These are phyloP conservation scores for Linyphia triangularis DNA, from an alignment of 2,888 invertebrate genomes.

Conservation along the genomic window DNA sequence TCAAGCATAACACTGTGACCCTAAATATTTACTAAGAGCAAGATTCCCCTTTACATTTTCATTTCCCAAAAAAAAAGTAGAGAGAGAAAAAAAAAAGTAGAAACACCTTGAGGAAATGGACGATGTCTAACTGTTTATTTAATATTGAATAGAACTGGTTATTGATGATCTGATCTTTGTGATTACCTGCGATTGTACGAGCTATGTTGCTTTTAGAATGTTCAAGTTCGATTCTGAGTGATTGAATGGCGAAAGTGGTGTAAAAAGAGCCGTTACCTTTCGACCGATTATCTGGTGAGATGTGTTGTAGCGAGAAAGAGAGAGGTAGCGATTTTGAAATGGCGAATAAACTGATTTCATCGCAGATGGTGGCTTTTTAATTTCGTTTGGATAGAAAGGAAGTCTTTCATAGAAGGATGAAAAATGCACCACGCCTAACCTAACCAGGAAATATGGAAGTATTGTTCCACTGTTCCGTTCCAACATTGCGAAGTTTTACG, in stretches of 20 bases:
- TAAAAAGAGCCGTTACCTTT: slow-evolving; percentile 23
- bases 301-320: background rate
- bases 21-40: slow-evolving; percentile 60
- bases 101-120: background rate
- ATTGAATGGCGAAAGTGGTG: background rate
- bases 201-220: background rate
- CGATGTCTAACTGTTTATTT: background rate
- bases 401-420: background rate
- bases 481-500: too few species aligned
- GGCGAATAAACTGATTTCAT: background rate
- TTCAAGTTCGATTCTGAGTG: background rate
- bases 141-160: background rate
- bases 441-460: background rate
- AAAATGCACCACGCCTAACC: background rate
- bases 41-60: background rate
- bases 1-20: slow-evolving; percentile 61
- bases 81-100: background rate
- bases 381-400: background rate
- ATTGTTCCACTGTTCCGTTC: background rate
- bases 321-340: background rate
- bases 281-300: background rate
- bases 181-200: background rate
- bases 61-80: background rate
- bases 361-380: background rate
- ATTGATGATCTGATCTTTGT: background rate